phyloP scores from a whole-genome alignment of 2,888 invertebrate species.

The Hirudinaria manillensis region DNA sequence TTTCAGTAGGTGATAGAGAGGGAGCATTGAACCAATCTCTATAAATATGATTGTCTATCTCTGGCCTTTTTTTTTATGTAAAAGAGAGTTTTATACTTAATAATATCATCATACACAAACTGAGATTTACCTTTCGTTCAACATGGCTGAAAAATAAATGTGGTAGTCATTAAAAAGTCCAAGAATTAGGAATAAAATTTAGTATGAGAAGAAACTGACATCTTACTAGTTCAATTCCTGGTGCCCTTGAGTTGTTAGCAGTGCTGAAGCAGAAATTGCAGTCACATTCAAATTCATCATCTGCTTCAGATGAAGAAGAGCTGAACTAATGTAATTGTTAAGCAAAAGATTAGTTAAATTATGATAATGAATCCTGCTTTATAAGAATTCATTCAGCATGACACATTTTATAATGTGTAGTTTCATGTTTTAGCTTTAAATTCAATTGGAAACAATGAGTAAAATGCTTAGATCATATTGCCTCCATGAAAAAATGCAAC shows the following conservation, averaged over 20 bases:
- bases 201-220: not conserved
- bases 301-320: slow-evolving; percentile 9
- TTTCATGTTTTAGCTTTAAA: no score
- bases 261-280: slow-evolving; percentile 2
- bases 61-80: not conserved
- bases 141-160: slow-evolving; percentile 8
- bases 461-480: no score
- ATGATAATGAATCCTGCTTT: no score
- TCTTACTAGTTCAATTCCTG: not conserved
- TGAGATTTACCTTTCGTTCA: slow-evolving; percentile 6
- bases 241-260: not conserved
- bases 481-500: no score
- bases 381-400: no score
- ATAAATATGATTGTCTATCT: not conserved
- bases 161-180: not conserved
- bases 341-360: no score
- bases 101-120: not conserved
- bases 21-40: not conserved
- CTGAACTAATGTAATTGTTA: no score
- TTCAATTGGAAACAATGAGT: no score
- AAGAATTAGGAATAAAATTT: no score
- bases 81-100: not conserved
- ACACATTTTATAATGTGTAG: no score
- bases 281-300: slow-evolving; percentile 10
- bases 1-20: not conserved